These are phyloP conservation scores for Atherinosoma microstoma DNA, from an alignment of 2,797 vertebrate genomes.

Conservation along the genomic window DNA sequence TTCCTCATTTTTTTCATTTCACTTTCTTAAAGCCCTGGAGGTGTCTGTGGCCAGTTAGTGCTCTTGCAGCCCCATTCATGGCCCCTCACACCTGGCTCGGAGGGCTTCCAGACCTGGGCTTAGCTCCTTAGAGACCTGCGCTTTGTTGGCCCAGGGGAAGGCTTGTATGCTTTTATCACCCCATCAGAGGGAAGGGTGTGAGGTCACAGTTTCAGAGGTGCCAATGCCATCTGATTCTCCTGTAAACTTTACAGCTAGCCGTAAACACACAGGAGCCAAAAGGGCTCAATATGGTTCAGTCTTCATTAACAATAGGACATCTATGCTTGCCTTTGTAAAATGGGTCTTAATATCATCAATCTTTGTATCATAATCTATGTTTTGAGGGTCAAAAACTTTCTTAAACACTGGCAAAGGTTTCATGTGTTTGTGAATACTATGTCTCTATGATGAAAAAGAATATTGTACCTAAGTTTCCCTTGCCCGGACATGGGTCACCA, in stretches of 20 bases:
- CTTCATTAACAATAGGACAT: constrained; percentile 4
- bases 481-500: no score
- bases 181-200: constrained; percentile 66
- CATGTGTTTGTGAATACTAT: background rate
- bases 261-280: constrained; percentile 41
- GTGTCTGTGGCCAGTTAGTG: constrained; percentile 72
- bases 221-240: constrained; percentile 61
- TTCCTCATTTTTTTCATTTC: constrained; percentile 42
- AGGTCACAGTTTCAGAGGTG: constrained; percentile 65
- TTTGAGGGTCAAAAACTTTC: background rate
- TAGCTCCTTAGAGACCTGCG: constrained; percentile 56
- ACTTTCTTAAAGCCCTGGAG: constrained; percentile 54
- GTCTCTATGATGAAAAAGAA: background rate
- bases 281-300: constrained; percentile 22
- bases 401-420: background rate
- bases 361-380: background rate
- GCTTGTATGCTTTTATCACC: constrained; percentile 69
- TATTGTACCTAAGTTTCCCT: no score
- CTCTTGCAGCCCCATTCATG: constrained; percentile 53
- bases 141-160: constrained; percentile 50
- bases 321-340: constrained; percentile 8
- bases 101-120: constrained; percentile 64
- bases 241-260: constrained; percentile 37
- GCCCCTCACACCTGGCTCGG: constrained; percentile 77
- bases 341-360: constrained; percentile 14